phyloP scores from a whole-genome alignment of 1,140 invertebrate species.

The Ceratina calcarata region DNA sequence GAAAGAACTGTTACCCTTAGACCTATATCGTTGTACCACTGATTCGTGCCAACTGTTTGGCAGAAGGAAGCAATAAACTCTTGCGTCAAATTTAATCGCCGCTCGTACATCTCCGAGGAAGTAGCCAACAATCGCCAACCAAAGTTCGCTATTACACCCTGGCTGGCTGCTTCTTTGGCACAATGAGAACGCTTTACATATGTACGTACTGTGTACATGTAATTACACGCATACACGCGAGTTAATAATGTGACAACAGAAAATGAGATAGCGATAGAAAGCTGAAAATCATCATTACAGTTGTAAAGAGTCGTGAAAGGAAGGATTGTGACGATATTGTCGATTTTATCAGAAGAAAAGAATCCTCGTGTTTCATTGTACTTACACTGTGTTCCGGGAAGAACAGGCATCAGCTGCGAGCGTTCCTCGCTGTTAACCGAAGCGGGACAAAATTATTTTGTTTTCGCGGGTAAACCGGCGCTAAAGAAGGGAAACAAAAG shows the following conservation, averaged over 20 bases:
- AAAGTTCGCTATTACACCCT: background rate
- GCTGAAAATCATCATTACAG: constrained; percentile 4
- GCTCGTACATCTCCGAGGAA: constrained; percentile 11
- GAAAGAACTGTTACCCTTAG: constrained; percentile 8
- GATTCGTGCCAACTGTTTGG: constrained; percentile 31
- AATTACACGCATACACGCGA: background rate
- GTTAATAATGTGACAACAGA: constrained; percentile 15
- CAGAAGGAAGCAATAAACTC: constrained; percentile 22
- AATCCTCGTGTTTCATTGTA: no score
- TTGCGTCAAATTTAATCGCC: constrained; percentile 32
- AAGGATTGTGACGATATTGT: background rate
- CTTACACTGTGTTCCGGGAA: no score
- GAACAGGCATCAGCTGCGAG: no score
- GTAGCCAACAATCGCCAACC: constrained; percentile 21
- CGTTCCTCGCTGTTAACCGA: no score
- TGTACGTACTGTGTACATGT: no score
- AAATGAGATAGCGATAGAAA: background rate
- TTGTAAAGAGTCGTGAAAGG: background rate
- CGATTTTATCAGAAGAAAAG: no score
- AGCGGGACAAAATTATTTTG: no score
- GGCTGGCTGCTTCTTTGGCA: background rate
- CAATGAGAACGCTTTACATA: constrained; percentile 6
- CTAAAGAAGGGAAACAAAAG: background rate
- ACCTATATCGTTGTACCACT: constrained; percentile 5
- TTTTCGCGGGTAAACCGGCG: background rate